These are phyloP conservation scores for Patella pellucida DNA, from an alignment of 2,888 invertebrate species.

Conservation along the genomic window DNA sequence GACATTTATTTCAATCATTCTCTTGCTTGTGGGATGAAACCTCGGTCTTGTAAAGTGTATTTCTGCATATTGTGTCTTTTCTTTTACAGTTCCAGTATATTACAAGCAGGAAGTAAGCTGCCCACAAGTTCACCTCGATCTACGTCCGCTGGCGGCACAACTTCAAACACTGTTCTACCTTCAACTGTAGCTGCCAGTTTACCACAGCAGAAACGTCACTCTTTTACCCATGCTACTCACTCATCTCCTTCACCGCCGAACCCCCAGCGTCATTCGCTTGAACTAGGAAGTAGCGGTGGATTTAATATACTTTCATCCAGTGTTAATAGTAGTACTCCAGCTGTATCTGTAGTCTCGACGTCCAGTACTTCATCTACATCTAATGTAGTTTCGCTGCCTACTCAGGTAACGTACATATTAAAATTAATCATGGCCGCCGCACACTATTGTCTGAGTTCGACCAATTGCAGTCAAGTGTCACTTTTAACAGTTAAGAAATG, in stretches of 20 bases:
- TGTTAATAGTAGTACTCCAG: neutral
- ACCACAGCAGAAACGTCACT: constrained; percentile 53
- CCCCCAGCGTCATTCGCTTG: constrained; percentile 50
- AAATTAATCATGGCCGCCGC: too few relatives aligned
- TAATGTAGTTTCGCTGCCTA: constrained; percentile 2
- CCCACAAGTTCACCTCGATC: constrained; percentile 9
- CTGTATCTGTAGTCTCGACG: neutral
- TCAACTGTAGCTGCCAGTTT: constrained; percentile 18
- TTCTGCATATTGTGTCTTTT: neutral
- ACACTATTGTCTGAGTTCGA: too few relatives aligned
- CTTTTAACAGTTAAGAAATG: too few relatives aligned
- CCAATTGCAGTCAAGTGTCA: too few relatives aligned
- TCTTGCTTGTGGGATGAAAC: too few relatives aligned
- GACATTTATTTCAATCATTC: too few relatives aligned
- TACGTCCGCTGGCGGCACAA: constrained; percentile 11
- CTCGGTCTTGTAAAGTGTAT: too few relatives aligned
- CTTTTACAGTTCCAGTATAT: neutral
- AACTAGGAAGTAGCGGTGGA: constrained; percentile 33
- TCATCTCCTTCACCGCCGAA: constrained; percentile 49
- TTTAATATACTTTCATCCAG: constrained; percentile 9
- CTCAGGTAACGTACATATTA: neutral
- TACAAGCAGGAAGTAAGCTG: neutral
- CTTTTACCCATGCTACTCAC: constrained; percentile 44
- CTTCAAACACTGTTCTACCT: constrained; percentile 18
- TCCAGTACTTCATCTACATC: neutral